phyloP scores from a whole-genome alignment of 1,140 invertebrate species.

The Drosophila repleta region DNA sequence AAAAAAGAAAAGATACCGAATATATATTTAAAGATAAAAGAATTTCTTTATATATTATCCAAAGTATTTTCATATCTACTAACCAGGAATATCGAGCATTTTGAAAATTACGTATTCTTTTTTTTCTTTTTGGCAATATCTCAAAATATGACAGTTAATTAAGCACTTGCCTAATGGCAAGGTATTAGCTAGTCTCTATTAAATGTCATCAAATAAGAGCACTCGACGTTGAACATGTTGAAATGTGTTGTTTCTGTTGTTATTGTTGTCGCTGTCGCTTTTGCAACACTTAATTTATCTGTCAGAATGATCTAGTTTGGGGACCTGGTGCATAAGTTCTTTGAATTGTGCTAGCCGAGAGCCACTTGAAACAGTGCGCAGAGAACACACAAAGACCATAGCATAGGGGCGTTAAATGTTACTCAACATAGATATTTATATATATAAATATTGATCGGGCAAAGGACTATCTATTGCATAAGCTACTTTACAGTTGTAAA shows the following conservation, averaged over 20 bases:
- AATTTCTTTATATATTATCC: neutral
- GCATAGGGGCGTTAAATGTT: neutral
- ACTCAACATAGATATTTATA: neutral
- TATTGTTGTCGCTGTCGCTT: conserved; percentile 1
- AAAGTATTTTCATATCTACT: too few relatives aligned
- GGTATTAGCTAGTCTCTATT: neutral
- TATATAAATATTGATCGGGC: too few relatives aligned
- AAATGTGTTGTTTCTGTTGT: conserved; percentile 29
- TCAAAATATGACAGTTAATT: conserved; percentile 41
- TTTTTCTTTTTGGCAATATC: neutral
- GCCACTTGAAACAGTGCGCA: conserved; percentile 18
- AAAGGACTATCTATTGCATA: too few relatives aligned
- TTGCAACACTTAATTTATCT: conserved; percentile 18
- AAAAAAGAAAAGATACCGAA: neutral
- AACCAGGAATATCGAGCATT: neutral
- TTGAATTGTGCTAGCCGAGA: conserved; percentile 17
- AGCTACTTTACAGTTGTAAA: too few relatives aligned
- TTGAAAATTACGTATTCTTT: neutral
- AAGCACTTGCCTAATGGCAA: conserved; percentile 30
- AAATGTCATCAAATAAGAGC: conserved; percentile 20
- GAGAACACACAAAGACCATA: neutral
- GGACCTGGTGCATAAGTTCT: conserved; percentile 7
- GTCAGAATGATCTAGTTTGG: conserved; percentile 27
- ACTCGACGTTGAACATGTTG: conserved; percentile 37
- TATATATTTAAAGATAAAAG: neutral